These are phyloP conservation scores for Tretioscincus oriximinensis DNA, from an alignment of 2,113 vertebrate species.

Conservation along the genomic window DNA sequence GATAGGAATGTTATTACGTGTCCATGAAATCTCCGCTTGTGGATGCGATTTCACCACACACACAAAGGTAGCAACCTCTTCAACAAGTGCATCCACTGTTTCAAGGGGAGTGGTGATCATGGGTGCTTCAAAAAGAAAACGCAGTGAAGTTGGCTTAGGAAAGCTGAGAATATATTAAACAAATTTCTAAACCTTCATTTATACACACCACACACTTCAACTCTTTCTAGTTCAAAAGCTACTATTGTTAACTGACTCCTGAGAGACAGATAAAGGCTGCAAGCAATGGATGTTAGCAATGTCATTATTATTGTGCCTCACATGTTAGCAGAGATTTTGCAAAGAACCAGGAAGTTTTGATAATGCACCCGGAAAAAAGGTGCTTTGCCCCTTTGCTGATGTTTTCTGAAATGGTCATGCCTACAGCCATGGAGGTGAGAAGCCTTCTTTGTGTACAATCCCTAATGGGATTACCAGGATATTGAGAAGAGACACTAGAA, in stretches of 20 bases:
- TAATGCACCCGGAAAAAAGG: no score
- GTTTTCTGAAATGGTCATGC: no score
- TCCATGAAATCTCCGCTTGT: slow-evolving; percentile 89
- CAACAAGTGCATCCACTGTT: slow-evolving; percentile 87
- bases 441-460: no score
- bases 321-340: no score
- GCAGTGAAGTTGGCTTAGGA: background rate
- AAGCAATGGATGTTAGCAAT: background rate
- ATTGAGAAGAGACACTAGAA: no score
- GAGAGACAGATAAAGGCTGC: background rate
- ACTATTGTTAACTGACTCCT: background rate
- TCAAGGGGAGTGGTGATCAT: slow-evolving; percentile 89
- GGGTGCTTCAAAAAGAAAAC: slow-evolving; percentile 74
- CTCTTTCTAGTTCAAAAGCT: background rate
- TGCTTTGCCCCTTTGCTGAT: no score
- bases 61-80: slow-evolving; percentile 93
- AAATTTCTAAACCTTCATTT: background rate
- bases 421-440: no score
- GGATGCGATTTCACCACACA: slow-evolving; percentile 92
- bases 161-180: background rate
- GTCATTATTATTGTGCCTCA: no score
- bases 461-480: no score
- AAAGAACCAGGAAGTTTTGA: no score
- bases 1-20: slow-evolving; percentile 92
- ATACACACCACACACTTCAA: background rate